These are phyloP conservation scores for Cuculus canorus DNA, from an alignment of 2,797 vertebrate genomes.

Conservation along the genomic window DNA sequence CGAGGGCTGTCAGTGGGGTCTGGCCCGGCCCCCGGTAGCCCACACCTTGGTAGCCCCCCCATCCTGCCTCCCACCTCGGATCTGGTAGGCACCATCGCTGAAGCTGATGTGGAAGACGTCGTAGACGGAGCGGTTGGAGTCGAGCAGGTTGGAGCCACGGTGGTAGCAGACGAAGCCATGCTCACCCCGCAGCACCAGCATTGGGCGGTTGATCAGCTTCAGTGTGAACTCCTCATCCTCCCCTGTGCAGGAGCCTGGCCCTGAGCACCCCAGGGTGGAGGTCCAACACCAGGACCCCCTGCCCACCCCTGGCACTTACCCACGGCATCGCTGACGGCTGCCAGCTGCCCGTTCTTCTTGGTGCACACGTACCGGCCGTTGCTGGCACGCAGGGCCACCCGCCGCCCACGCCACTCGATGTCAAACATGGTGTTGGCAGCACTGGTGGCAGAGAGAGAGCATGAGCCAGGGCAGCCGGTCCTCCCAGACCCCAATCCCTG, in stretches of 20 bases:
- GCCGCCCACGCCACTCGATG: constrained; percentile 89
- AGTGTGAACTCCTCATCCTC: constrained; percentile 89
- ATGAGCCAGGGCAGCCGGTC: background rate
- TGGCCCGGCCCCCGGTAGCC: accelerated
- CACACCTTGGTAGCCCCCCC: too few relatives aligned
- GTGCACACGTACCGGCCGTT: constrained; percentile 94
- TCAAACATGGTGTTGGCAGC: constrained; percentile 92
- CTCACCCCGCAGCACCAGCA: constrained; percentile 91
- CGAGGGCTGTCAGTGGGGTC: accelerated
- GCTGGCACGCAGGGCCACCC: constrained; percentile 90
- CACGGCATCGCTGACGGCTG: constrained; percentile 87
- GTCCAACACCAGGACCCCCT: accelerated
- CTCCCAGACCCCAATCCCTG: accelerated
- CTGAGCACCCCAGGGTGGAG: background rate
- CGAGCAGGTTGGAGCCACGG: constrained; percentile 90
- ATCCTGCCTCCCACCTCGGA: constrained; percentile 81
- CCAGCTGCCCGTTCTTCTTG: constrained; percentile 96
- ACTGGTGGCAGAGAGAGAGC: constrained; percentile 60
- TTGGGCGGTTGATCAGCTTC: constrained; percentile 94
- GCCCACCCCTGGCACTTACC: constrained; percentile 75
- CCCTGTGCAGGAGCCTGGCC: constrained; percentile 67
- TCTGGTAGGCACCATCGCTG: constrained; percentile 91
- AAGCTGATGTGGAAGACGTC: constrained; percentile 92
- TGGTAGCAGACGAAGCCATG: constrained; percentile 96
- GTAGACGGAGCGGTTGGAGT: constrained; percentile 92